Conservation (phyloP, 2,113 vertebrate genomes). For the rabbit (Oryctolagus cuniculus) region DNA sequence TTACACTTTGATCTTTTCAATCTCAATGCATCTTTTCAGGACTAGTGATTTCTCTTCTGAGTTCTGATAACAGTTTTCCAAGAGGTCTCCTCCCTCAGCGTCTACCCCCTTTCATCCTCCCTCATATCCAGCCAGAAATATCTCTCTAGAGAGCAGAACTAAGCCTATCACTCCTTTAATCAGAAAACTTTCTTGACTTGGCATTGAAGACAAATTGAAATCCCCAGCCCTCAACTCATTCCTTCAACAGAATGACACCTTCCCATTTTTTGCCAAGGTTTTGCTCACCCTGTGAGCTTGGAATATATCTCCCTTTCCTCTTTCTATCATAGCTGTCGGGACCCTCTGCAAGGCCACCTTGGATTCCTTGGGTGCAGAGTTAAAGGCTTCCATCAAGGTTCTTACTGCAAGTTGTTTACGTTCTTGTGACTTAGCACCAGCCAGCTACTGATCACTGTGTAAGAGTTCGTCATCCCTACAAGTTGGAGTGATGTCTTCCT, state of each 20-base stretch:
- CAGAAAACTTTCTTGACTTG: conserved; percentile 24
- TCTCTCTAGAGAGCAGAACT: not conserved
- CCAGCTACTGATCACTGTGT: not conserved
- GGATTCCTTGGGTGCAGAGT: not conserved
- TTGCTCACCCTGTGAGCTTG: not conserved
- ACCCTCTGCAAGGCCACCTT: not conserved
- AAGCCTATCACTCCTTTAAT: not conserved
- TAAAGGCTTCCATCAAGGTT: not conserved
- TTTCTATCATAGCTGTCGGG: not conserved
- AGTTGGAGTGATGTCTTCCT: not conserved
- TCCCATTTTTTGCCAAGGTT: not conserved
- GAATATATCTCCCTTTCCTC: not conserved
- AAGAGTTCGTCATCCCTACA: not conserved
- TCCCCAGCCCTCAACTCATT: not conserved
- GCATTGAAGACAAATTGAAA: not conserved
- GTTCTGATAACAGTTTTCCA: not conserved
- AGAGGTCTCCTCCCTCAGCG: not conserved
- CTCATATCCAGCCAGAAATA: not conserved
- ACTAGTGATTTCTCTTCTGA: not conserved
- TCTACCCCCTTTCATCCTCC: not conserved
- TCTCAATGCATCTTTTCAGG: not conserved
- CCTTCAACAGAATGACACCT: not conserved
- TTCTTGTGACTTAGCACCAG: not conserved
- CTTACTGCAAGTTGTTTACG: not conserved
- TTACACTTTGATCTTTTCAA: not conserved